phyloP scores from a whole-genome alignment of 2,113 vertebrate genomes.

The Buteo buteo region DNA sequence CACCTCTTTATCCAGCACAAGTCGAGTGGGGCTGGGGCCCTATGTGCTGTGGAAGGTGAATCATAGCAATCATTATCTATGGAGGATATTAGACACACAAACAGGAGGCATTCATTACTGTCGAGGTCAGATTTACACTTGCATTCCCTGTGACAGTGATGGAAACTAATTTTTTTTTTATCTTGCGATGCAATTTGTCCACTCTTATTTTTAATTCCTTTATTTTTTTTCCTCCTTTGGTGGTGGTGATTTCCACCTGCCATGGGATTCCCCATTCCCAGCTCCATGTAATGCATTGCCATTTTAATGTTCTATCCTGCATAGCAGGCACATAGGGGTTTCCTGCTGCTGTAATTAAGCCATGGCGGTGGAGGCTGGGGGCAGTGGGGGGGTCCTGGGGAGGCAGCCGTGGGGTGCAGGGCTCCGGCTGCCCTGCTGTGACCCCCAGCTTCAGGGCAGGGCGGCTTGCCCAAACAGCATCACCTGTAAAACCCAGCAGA shows the following conservation, averaged over 20 bases:
- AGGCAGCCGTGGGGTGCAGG: neutral
- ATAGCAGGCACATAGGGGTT: rapidly evolving
- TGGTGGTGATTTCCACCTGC: neutral
- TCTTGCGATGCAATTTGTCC: neutral
- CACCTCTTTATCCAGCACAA: neutral
- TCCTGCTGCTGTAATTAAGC: neutral
- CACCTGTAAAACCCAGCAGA: neutral
- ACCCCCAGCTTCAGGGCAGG: neutral
- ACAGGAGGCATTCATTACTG: neutral
- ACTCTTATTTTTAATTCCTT: neutral
- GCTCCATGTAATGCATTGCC: neutral
- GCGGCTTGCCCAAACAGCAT: neutral
- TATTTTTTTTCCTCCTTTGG: neutral
- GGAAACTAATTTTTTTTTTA: neutral
- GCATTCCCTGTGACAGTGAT: neutral
- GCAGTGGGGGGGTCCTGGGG: rapidly evolving
- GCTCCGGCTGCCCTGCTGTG: neutral
- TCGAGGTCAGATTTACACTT: neutral
- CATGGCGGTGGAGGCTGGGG: rapidly evolving
- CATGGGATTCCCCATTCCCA: neutral
- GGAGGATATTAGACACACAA: neutral
- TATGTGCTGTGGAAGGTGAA: neutral
- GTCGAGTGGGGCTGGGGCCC: neutral
- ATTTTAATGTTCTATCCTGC: neutral
- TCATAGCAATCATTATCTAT: neutral